phyloP scores from a whole-genome alignment of 2,797 vertebrate genomes.

The Sylvilagus floridanus region DNA sequence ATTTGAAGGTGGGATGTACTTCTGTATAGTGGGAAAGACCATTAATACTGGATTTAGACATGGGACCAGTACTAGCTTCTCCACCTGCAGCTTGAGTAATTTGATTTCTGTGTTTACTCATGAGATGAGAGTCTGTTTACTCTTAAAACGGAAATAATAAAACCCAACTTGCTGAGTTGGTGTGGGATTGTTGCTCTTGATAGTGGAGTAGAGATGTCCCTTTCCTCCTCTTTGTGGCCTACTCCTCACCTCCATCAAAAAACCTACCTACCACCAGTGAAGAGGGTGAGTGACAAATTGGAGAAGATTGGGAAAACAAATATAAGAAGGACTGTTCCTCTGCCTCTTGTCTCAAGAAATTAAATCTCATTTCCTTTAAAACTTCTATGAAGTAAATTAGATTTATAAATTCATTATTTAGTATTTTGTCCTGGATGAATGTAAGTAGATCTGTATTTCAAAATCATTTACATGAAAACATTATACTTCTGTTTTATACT shows the following conservation, averaged over 20 bases:
- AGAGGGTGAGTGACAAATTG: not conserved
- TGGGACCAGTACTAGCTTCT: not conserved
- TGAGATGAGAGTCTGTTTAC: not conserved
- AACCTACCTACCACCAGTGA: not conserved
- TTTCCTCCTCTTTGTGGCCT: not conserved
- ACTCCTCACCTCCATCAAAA: not conserved
- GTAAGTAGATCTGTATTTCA: constrained; percentile 37
- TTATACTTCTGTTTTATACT: not conserved
- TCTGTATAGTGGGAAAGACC: not conserved
- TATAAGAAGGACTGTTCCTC: not conserved
- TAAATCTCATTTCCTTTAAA: not conserved
- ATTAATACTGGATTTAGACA: not conserved
- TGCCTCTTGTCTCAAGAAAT: not conserved
- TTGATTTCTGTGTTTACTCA: not conserved
- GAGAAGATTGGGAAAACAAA: not conserved
- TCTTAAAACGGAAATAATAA: not conserved
- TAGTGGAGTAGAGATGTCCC: not conserved
- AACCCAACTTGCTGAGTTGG: not conserved
- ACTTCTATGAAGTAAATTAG: not conserved
- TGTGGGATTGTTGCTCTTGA: not conserved
- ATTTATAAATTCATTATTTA: constrained; percentile 16
- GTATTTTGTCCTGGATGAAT: not conserved
- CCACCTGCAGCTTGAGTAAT: not conserved
- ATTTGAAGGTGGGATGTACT: not conserved
- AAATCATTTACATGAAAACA: constrained; percentile 32